Percentiles rank a stretch among this genome's conserved stretches.
Evolutionary conservation across 2,113 vertebrate species (phyloP).

Genomic region (Xiphophorus couchianus): DNA sequence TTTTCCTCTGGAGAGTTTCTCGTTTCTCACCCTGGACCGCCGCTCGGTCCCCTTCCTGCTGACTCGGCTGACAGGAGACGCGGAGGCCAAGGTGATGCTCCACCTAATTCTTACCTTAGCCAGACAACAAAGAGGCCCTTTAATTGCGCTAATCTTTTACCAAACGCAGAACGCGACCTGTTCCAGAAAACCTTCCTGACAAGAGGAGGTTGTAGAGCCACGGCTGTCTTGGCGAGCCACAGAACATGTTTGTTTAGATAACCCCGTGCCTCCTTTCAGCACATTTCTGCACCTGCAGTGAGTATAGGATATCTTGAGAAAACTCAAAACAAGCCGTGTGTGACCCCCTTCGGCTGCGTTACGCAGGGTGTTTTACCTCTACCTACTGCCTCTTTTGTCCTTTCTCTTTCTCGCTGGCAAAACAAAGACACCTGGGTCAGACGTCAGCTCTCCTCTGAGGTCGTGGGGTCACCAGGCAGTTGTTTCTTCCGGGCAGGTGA

Average conservation of each 20-base stretch:
- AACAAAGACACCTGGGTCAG: constrained; percentile 66
- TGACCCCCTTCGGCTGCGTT: constrained; percentile 39
- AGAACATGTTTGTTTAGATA: constrained; percentile 47
- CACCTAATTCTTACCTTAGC: constrained; percentile 73
- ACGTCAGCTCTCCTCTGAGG: constrained; percentile 42
- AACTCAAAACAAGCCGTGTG: constrained; percentile 74
- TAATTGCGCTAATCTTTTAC: constrained; percentile 37
- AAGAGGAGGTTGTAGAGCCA: background rate
- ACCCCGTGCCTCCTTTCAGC: background rate
- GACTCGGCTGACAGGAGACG: constrained; percentile 38
- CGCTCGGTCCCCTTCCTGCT: constrained; percentile 43
- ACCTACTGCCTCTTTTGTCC: background rate
- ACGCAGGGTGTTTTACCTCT: constrained; percentile 9
- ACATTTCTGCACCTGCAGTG: constrained; percentile 74
- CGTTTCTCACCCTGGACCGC: constrained; percentile 29
- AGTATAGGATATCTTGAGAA: constrained; percentile 73
- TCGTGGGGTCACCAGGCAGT: constrained; percentile 60
- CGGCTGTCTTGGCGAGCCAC: background rate
- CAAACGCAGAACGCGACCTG: background rate
- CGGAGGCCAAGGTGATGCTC: constrained; percentile 34
- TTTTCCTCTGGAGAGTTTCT: constrained; percentile 36
- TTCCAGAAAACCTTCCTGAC: background rate
- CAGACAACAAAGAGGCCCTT: constrained; percentile 42
- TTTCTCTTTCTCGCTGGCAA: constrained; percentile 48
- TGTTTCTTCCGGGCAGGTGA: constrained; percentile 70